Conservation (phyloP, 2,888 invertebrate genomes). For the Acrobeloides nanus region DNA sequence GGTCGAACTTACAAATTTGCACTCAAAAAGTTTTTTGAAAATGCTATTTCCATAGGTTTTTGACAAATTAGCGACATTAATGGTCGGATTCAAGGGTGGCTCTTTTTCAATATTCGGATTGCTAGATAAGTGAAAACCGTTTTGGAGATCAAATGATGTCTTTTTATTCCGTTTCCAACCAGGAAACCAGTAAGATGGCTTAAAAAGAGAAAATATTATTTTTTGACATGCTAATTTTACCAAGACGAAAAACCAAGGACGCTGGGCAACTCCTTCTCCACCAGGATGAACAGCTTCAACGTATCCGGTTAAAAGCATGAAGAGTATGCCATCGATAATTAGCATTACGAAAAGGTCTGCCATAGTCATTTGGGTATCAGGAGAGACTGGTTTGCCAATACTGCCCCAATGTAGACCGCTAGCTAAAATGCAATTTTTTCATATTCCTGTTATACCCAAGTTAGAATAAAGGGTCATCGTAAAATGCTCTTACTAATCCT, state of each 20-base stretch:
- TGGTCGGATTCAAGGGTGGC: constrained; percentile 20
- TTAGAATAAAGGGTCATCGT: no score
- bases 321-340: constrained; percentile 58
- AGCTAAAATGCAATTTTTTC: no score
- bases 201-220: no score
- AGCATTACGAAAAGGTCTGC: constrained; percentile 33
- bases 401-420: constrained; percentile 33
- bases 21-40: constrained; percentile 42
- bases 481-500: no score
- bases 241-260: constrained; percentile 71
- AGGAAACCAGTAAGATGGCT: constrained; percentile 47
- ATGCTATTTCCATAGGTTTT: constrained; percentile 40
- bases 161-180: constrained; percentile 9
- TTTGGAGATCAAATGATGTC: no score
- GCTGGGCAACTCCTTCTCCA: constrained; percentile 70
- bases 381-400: constrained; percentile 26
- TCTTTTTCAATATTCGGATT: constrained; percentile 23
- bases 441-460: no score
- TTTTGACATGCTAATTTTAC: no score
- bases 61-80: constrained; percentile 33
- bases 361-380: constrained; percentile 37
- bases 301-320: constrained; percentile 72
- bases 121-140: no score
- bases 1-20: constrained; percentile 32
- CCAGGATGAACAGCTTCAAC: constrained; percentile 80